These are phyloP conservation scores for Meteorus cinctellus DNA, from an alignment of 2,888 invertebrate genomes.

Conservation along the genomic window DNA sequence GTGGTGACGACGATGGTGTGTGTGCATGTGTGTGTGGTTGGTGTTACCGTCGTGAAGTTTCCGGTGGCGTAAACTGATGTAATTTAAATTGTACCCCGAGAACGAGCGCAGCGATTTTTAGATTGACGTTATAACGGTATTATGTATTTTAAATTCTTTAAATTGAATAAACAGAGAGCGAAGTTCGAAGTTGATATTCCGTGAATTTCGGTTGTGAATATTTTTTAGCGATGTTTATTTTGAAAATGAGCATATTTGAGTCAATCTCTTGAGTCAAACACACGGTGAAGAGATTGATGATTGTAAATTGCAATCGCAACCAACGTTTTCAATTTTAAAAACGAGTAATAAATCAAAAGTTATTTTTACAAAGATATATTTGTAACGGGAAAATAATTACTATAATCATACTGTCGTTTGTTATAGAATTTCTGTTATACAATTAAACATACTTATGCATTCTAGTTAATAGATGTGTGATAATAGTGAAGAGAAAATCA, in stretches of 20 bases:
- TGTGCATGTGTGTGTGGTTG: constrained; percentile 2
- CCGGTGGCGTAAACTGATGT: constrained; percentile 44
- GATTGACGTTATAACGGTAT: constrained; percentile 22
- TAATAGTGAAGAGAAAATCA: not conserved
- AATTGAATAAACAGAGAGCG: not conserved
- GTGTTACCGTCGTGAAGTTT: constrained; percentile 43
- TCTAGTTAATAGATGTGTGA: not conserved
- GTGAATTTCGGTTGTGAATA: not conserved
- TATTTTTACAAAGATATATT: constrained; percentile 32
- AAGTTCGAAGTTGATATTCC: not conserved
- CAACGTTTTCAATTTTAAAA: constrained; percentile 13
- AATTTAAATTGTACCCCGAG: constrained; percentile 47
- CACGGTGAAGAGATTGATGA: not conserved
- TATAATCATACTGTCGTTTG: not conserved
- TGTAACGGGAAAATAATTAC: constrained; percentile 8
- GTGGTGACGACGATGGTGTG: constrained; percentile 12
- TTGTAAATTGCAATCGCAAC: not conserved
- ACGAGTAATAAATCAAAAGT: constrained; percentile 37
- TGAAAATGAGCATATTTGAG: not conserved
- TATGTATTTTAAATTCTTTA: not conserved
- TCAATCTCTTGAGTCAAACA: not conserved
- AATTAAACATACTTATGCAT: too few species aligned
- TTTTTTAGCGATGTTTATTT: not conserved
- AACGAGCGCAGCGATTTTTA: constrained; percentile 41
- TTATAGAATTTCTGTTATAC: not conserved